Evolutionary conservation across 2,888 invertebrate species (phyloP).

Genomic region (Belgica antarctica): DNA sequence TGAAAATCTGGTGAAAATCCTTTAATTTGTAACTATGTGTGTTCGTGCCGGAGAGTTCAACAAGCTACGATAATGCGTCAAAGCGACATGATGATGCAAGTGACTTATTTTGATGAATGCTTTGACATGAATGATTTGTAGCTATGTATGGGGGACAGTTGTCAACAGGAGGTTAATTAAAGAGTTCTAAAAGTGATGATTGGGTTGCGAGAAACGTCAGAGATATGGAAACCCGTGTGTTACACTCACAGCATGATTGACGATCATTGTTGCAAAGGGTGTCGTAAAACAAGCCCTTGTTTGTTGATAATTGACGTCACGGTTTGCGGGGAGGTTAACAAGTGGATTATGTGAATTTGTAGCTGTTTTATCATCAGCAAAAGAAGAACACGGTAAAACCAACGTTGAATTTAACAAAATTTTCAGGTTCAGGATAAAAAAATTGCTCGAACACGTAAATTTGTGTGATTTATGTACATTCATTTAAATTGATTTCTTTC

Average conservation of each 20-base stretch:
- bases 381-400: no score
- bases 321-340: neutral
- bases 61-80: neutral
- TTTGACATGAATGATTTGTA: neutral
- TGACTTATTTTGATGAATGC: neutral
- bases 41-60: neutral
- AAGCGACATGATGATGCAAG: neutral
- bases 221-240: no score
- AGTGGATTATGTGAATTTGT: no score
- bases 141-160: neutral
- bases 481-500: no score
- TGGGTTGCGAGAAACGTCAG: neutral
- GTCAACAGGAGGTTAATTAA: neutral
- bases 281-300: neutral
- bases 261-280: neutral
- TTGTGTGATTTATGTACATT: no score
- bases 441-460: no score
- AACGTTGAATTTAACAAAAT: no score
- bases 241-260: constrained; percentile 3
- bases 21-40: constrained; percentile 4
- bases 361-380: no score
- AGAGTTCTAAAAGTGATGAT: no score
- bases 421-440: no score
- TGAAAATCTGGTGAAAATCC: no score
- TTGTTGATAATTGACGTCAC: neutral